These are phyloP conservation scores for Mustela nigripes DNA, from an alignment of 2,113 vertebrate genomes.

Conservation along the genomic window DNA sequence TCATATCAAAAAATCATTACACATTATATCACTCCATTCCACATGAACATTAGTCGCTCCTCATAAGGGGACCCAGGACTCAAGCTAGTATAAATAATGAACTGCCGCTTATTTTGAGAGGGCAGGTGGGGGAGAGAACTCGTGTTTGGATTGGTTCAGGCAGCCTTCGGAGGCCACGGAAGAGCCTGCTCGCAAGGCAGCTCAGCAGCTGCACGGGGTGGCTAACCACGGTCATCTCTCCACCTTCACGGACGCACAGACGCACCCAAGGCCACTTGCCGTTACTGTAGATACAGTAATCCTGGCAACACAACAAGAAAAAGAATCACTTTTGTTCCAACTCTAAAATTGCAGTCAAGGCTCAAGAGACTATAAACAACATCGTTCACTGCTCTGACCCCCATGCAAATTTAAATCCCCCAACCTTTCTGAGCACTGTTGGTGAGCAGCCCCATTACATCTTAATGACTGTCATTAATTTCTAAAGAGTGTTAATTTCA, in stretches of 20 bases:
- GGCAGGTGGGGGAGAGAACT: constrained; percentile 61
- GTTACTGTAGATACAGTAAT: constrained; percentile 87
- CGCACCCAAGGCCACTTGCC: constrained; percentile 74
- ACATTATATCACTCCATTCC: constrained; percentile 86
- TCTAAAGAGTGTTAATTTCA: constrained; percentile 97
- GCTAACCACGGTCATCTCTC: constrained; percentile 7
- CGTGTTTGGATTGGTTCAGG: constrained; percentile 55
- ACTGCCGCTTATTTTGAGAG: constrained; percentile 85
- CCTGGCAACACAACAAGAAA: constrained; percentile 84
- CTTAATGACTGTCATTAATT: constrained; percentile 96
- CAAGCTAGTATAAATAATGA: constrained; percentile 88
- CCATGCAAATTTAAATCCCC: constrained; percentile 95
- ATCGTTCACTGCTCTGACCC: constrained; percentile 93
- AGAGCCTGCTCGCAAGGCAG: constrained; percentile 62
- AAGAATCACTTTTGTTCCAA: constrained; percentile 89
- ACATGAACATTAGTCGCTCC: constrained; percentile 85
- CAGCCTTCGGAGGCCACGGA: background rate
- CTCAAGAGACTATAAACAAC: constrained; percentile 92
- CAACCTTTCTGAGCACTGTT: constrained; percentile 93
- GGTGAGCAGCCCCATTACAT: constrained; percentile 95
- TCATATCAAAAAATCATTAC: constrained; percentile 87
- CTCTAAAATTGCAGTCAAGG: constrained; percentile 89
- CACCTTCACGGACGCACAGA: constrained; percentile 85
- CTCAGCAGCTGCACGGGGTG: constrained; percentile 47
- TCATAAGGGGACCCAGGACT: constrained; percentile 86